These are phyloP conservation scores for Neosalanx taihuensis DNA, from an alignment of 2,797 vertebrate species.

Conservation along the genomic window DNA sequence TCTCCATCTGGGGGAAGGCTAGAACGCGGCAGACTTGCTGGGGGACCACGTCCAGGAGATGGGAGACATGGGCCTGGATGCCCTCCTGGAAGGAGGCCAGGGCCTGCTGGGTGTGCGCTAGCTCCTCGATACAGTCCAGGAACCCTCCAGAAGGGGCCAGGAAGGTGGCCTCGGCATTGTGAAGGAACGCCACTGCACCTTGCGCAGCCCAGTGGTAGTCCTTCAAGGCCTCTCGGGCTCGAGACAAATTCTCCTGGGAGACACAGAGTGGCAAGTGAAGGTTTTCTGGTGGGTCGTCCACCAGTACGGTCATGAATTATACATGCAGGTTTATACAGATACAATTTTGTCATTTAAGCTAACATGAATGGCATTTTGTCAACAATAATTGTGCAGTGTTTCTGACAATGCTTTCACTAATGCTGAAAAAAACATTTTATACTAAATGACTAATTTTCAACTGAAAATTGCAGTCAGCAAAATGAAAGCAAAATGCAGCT, in stretches of 20 bases:
- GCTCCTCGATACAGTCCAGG: constrained; percentile 61
- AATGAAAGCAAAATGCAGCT: no score
- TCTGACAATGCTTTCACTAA: no score
- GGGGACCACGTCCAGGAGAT: constrained; percentile 67
- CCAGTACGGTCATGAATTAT: no score
- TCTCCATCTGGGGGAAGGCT: constrained; percentile 61
- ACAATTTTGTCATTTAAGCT: no score
- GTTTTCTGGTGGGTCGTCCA: no score
- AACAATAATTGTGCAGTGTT: no score
- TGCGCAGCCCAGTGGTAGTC: constrained; percentile 70
- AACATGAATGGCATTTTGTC: no score
- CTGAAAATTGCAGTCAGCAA: no score
- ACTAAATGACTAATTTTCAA: background rate
- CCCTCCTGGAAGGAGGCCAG: constrained; percentile 66
- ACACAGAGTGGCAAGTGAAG: constrained; percentile 19
- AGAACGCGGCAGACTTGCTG: constrained; percentile 54
- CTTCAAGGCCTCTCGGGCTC: constrained; percentile 69
- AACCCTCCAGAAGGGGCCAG: constrained; percentile 61
- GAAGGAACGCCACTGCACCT: constrained; percentile 62
- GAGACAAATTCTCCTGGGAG: constrained; percentile 73
- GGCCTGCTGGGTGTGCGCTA: constrained; percentile 52
- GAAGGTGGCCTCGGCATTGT: constrained; percentile 68
- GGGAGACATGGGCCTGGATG: constrained; percentile 65
- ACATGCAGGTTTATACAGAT: background rate
- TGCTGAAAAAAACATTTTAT: background rate